phyloP scores from a whole-genome alignment of 2,113 vertebrate genomes.

The Triplophysa siluroides region DNA sequence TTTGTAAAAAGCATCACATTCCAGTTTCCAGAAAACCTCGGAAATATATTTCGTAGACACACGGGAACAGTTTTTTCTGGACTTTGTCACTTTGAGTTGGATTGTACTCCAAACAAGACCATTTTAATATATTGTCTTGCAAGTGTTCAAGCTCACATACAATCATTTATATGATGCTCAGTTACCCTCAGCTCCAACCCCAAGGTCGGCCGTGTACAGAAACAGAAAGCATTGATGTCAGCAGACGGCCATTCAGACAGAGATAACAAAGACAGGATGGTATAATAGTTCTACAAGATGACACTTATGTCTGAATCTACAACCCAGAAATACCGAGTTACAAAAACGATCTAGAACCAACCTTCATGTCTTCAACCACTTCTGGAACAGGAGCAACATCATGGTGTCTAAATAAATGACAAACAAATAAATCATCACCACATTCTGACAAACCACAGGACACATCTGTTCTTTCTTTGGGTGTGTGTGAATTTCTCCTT shows the following conservation, averaged over 20 bases:
- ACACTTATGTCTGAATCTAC: too few relatives aligned
- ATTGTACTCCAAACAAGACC: too few relatives aligned
- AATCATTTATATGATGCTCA: background rate
- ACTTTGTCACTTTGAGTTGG: too few relatives aligned
- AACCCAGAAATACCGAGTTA: background rate
- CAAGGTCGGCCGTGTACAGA: background rate
- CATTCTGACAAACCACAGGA: too few relatives aligned
- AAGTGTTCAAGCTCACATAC: background rate
- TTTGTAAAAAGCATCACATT: background rate
- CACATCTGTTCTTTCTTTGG: too few relatives aligned
- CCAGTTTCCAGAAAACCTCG: background rate
- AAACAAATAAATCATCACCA: background rate
- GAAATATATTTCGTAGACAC: too few relatives aligned
- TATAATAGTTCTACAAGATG: background rate
- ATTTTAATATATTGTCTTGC: background rate
- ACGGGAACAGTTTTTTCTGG: too few relatives aligned
- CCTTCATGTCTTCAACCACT: slow-evolving; percentile 77
- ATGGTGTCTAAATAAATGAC: slow-evolving; percentile 69
- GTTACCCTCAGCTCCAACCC: background rate
- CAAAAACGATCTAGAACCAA: slow-evolving; percentile 30
- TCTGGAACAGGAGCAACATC: slow-evolving; percentile 73
- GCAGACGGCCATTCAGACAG: background rate
- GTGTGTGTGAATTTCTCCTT: too few relatives aligned
- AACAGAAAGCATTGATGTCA: too few relatives aligned
- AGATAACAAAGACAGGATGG: background rate